These are phyloP conservation scores for Sarcophaga carnaria DNA, from an alignment of 2,888 invertebrate genomes.

Conservation along the genomic window DNA sequence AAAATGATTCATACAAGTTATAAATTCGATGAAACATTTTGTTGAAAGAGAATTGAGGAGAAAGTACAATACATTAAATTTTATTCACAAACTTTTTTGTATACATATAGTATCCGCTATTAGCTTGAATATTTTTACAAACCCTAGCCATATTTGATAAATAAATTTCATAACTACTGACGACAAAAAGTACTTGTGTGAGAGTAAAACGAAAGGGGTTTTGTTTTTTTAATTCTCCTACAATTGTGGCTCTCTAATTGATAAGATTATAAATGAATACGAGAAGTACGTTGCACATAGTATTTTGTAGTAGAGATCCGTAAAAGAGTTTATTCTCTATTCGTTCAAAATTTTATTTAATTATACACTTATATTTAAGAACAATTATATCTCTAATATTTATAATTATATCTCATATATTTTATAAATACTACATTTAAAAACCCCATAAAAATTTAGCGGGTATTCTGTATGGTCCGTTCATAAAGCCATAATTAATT, in stretches of 20 bases:
- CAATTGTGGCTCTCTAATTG: constrained; percentile 41
- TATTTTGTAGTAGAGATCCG: neutral
- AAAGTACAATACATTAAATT: neutral
- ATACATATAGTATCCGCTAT: neutral
- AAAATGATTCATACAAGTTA: neutral
- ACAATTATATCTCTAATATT: too few species aligned
- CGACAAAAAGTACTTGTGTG: neutral
- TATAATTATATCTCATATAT: too few species aligned
- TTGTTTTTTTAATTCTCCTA: constrained; percentile 14
- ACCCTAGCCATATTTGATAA: neutral
- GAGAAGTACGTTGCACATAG: constrained; percentile 49
- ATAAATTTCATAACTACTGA: neutral
- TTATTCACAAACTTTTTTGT: neutral
- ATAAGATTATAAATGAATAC: constrained; percentile 62
- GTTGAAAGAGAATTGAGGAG: neutral
- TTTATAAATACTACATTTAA: too few species aligned
- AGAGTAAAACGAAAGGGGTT: neutral
- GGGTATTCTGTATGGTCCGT: too few species aligned
- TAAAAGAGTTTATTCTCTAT: neutral
- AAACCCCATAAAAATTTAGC: too few species aligned
- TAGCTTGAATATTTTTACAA: neutral
- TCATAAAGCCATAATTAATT: too few species aligned
- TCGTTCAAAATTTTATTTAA: too few species aligned
- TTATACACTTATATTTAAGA: too few species aligned
- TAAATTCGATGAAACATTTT: neutral